A percentile compares a stretch with the other conserved stretches of the same genome.
These are phyloP conservation scores for Cyprinodon diabolis DNA, from an alignment of 2,797 vertebrate genomes.

Conservation along the genomic window DNA sequence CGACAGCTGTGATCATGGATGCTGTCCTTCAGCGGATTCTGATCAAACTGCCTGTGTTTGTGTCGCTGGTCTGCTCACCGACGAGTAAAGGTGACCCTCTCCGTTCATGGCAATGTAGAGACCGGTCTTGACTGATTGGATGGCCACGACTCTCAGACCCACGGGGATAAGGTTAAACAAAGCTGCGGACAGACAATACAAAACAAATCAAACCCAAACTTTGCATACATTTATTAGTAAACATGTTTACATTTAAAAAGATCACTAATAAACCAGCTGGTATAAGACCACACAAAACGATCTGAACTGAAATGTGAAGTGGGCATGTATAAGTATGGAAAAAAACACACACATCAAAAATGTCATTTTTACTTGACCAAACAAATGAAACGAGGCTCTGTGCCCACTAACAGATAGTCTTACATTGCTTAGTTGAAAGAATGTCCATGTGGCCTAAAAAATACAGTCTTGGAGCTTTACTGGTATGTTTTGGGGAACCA, in stretches of 20 bases:
- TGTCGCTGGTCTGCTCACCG: constrained; percentile 81
- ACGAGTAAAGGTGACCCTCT: constrained; percentile 98
- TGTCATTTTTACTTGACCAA: neutral
- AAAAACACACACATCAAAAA: no score
- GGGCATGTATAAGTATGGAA: no score
- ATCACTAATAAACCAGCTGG: neutral
- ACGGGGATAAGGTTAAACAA: constrained; percentile 99
- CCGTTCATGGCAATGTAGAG: constrained; percentile 98
- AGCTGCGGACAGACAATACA: constrained; percentile 82
- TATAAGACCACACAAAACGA: neutral
- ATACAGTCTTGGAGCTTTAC: neutral
- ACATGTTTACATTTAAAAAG: neutral
- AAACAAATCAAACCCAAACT: constrained; percentile 2
- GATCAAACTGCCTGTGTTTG: neutral
- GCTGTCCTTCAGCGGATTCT: neutral
- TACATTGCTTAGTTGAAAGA: neutral
- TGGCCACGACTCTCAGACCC: constrained; percentile 96
- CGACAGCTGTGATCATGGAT: neutral
- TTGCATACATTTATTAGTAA: neutral
- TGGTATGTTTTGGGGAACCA: neutral
- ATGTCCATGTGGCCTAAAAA: no score
- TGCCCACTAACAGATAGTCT: no score
- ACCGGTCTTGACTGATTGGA: constrained; percentile 97
- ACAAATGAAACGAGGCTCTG: neutral
- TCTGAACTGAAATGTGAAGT: neutral